These are phyloP conservation scores for Rhinatrema bivittatum DNA, from an alignment of 2,797 vertebrate species.

Conservation along the genomic window DNA sequence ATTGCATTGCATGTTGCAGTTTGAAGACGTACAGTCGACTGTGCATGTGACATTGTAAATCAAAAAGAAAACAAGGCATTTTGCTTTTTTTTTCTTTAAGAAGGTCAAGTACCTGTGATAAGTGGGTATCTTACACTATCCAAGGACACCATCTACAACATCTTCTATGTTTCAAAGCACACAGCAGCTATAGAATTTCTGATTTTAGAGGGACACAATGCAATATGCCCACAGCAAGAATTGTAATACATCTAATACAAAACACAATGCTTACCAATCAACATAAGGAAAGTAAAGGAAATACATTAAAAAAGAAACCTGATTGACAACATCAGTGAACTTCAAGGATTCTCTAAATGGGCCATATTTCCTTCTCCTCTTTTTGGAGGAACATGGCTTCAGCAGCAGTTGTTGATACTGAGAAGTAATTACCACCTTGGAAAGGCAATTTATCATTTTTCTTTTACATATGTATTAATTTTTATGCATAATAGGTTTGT, in stretches of 20 bases:
- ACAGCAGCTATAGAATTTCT: slow-evolving; percentile 28
- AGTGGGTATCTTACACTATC: slow-evolving; percentile 22
- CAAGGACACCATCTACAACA: slow-evolving; percentile 38
- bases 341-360: slow-evolving; percentile 41
- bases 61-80: slow-evolving; percentile 1
- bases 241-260: too few relatives aligned
- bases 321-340: slow-evolving; percentile 46
- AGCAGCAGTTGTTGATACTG: slow-evolving; percentile 48
- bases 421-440: slow-evolving; percentile 56
- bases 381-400: slow-evolving; percentile 30
- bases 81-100: slow-evolving; percentile 10
- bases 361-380: slow-evolving; percentile 48
- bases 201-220: slow-evolving; percentile 30
- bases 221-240: slow-evolving; percentile 39
- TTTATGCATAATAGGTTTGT: slow-evolving; percentile 56
- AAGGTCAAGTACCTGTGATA: slow-evolving; percentile 8
- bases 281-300: slow-evolving; percentile 24
- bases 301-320: slow-evolving; percentile 37
- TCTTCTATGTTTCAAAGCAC: slow-evolving; percentile 46
- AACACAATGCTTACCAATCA: slow-evolving; percentile 43
- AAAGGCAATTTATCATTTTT: too few relatives aligned
- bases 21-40: background rate
- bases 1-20: background rate
- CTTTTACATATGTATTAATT: slow-evolving; percentile 61
- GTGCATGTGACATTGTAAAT: background rate